Percentiles rank a stretch among this genome's conserved stretches.
Conservation (phyloP, 2,113 vertebrate species). For the Psammodynastes pulverulentus region DNA sequence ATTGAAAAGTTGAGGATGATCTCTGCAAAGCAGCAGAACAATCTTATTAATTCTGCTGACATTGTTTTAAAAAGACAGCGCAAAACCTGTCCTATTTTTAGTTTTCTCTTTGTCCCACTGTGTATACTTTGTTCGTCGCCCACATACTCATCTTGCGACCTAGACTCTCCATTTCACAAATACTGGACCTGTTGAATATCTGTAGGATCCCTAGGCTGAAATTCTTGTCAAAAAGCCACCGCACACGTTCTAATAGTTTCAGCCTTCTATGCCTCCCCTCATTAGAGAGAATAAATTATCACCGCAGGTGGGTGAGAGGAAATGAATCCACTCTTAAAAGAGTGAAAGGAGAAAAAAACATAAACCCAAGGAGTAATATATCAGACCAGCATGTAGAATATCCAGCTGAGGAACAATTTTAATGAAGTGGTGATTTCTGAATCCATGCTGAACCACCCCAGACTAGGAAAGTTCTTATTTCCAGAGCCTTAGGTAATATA, state of each 20-base stretch:
- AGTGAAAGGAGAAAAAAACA: not conserved
- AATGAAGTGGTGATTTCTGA: slow-evolving; percentile 65
- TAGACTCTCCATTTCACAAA: not conserved
- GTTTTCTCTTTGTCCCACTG: not conserved
- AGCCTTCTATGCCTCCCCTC: not conserved
- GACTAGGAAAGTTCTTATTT: slow-evolving; percentile 63
- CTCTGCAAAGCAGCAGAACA: not conserved
- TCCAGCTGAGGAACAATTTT: slow-evolving; percentile 62
- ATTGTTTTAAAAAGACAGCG: not conserved
- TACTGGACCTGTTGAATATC: not conserved
- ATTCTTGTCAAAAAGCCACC: slow-evolving; percentile 33
- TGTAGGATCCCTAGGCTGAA: slow-evolving; percentile 9
- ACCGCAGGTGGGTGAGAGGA: slow-evolving; percentile 8
- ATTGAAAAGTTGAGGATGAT: not conserved
- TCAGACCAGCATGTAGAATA: slow-evolving; percentile 47
- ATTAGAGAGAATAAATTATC: slow-evolving; percentile 41
- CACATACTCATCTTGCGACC: not conserved
- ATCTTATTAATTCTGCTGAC: not conserved
- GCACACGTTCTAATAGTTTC: slow-evolving; percentile 32
- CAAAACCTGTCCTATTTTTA: not conserved
- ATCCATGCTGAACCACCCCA: slow-evolving; percentile 60
- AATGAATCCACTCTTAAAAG: slow-evolving; percentile 48
- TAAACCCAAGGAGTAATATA: slow-evolving; percentile 59
- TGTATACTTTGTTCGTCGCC: not conserved
- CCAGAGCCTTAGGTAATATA: slow-evolving; percentile 63